Conservation (phyloP, 2,797 vertebrate genomes). For the Tolypeutes matacus region DNA sequence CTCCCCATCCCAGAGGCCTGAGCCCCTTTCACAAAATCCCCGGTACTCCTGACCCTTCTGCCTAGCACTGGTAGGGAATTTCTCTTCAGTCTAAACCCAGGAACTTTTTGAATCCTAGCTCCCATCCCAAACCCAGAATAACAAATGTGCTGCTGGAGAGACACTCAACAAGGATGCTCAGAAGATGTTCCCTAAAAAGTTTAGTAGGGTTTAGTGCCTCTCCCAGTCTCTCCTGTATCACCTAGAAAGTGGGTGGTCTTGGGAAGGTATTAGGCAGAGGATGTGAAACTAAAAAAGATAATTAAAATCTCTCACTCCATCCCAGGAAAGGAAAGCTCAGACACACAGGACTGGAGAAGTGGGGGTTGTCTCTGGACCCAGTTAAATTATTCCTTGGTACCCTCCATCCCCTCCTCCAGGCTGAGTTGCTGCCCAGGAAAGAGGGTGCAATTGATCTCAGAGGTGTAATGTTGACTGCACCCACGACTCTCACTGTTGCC, state of each 20-base stretch:
- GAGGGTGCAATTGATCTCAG: background rate
- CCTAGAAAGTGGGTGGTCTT: background rate
- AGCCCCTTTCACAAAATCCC: background rate
- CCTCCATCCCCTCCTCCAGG: background rate
- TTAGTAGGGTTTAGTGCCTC: background rate
- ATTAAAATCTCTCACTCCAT: background rate
- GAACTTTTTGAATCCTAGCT: background rate
- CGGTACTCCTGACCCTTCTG: background rate
- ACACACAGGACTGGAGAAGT: accelerated
- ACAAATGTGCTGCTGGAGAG: background rate
- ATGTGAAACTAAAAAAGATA: background rate
- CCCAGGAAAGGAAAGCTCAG: background rate
- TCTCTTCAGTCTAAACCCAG: background rate
- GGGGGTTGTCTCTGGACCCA: background rate
- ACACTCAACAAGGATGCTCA: background rate
- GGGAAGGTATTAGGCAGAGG: background rate
- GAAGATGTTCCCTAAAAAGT: background rate
- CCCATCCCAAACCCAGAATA: background rate
- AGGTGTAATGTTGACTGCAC: no score
- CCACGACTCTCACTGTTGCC: no score
- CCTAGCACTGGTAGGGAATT: no score
- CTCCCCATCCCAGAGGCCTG: background rate
- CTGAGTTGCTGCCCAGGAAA: background rate
- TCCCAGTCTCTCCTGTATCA: background rate
- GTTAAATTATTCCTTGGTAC: background rate